These are phyloP conservation scores for Malacosoma neustria DNA, from an alignment of 2,888 invertebrate genomes.

Conservation along the genomic window DNA sequence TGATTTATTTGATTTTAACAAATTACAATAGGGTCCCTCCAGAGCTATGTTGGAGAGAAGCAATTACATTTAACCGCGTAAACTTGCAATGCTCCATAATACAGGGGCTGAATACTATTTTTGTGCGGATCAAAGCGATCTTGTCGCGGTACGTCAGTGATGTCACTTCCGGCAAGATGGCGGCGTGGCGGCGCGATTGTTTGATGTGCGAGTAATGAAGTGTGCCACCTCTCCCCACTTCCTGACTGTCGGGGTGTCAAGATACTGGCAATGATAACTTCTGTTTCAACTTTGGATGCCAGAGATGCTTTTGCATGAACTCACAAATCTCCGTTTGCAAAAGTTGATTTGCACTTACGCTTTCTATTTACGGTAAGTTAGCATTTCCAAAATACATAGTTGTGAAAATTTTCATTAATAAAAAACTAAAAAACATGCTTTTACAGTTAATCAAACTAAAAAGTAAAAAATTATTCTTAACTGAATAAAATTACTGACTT, in stretches of 20 bases:
- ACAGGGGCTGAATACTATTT: conserved; percentile 26
- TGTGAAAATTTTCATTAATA: too few species aligned
- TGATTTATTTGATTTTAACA: too few species aligned
- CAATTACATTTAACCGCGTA: not conserved
- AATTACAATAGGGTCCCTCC: too few species aligned
- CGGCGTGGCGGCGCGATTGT: conserved; percentile 60
- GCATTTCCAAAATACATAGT: too few species aligned
- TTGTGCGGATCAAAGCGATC: conserved; percentile 68
- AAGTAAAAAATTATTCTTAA: too few species aligned
- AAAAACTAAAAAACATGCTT: too few species aligned
- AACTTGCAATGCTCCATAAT: not conserved
- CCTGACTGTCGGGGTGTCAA: conserved; percentile 64
- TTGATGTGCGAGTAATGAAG: conserved; percentile 75
- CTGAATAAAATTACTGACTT: too few species aligned
- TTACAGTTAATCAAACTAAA: too few species aligned
- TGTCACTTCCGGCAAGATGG: conserved; percentile 71
- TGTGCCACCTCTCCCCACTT: conserved; percentile 64
- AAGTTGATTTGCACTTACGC: too few species aligned
- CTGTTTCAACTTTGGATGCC: conserved; percentile 42
- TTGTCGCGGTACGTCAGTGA: conserved; percentile 46
- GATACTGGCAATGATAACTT: conserved; percentile 55
- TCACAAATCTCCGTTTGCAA: not conserved
- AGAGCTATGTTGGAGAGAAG: too few species aligned
- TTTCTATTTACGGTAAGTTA: too few species aligned
- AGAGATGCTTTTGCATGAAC: conserved; percentile 27